Conservation (phyloP, 2,888 invertebrate genomes). For the Eupeodes luniger region DNA sequence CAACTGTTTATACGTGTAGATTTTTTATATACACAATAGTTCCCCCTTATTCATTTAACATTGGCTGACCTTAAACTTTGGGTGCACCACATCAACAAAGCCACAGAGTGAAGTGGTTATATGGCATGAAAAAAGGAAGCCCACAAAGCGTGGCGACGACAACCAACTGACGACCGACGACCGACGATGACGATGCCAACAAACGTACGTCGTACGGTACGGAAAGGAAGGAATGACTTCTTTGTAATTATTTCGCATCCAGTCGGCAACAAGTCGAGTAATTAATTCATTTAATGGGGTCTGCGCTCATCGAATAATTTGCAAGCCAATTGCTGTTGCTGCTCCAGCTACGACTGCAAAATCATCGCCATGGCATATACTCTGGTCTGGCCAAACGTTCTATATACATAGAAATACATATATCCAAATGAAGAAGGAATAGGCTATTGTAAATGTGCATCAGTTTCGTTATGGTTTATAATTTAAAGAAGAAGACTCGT, state of each 20-base stretch:
- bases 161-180: neutral
- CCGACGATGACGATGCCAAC: neutral
- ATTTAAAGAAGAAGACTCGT: constrained; percentile 42
- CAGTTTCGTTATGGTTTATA: constrained; percentile 61
- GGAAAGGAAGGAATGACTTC: constrained; percentile 13
- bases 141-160: constrained; percentile 59
- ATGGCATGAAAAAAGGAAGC: constrained; percentile 18
- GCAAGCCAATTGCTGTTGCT: constrained; percentile 41
- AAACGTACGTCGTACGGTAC: constrained; percentile 16
- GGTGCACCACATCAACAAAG: neutral
- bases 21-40: neutral
- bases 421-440: neutral
- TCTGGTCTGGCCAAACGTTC: neutral
- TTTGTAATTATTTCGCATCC: constrained; percentile 62
- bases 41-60: constrained; percentile 8
- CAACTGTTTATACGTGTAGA: neutral
- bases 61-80: constrained; percentile 61
- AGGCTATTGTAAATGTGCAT: constrained; percentile 39
- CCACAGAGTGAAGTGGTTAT: neutral
- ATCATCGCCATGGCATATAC: neutral
- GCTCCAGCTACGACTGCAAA: too few relatives aligned
- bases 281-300: constrained; percentile 74
- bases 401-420: neutral
- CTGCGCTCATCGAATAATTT: constrained; percentile 61
- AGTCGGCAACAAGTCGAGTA: constrained; percentile 62